Evolutionary conservation across 1,140 invertebrate species (phyloP), one percentile per base, ranked within the genome.

Genomic region (Lanistes nyassanus): DNA sequence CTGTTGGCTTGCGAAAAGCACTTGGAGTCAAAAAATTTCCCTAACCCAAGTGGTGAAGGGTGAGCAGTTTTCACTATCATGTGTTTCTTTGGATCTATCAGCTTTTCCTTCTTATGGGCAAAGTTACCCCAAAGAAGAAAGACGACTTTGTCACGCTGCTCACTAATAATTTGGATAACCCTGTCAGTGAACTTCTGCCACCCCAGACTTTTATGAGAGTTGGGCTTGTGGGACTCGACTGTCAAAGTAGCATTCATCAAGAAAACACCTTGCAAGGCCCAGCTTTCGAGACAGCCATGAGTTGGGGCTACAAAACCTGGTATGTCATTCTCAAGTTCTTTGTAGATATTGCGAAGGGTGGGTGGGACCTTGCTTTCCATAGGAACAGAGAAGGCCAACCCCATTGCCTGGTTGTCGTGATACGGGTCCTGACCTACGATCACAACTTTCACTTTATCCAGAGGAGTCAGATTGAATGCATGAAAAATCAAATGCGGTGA

Each of bases 61-160:
- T 94, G 93, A 53, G 91, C 90, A 47, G 89, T 86, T 84, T 91
- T 89, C 26, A 94, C 88, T 23, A 92, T 76, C 47, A 88, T 84
- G 83, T 93, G 92, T 77, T 91, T 91, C 42, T 87, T 90, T 84
- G 85, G 84, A 79, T 93, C 88, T 36, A 93, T 90, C n/a, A 91
- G 83, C 31, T 81, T 83, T 68, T 88, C 91, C 84, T 94, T 94
- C 79, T 92, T 93, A 77, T 93, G 92, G 6, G 93, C 93, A 86
- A 92, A 92, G 31, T 90, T 82, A 53, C 93, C 93, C 93, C 93
- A 94, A 7, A 94, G 84, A 5, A 94, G 84, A 81, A 94, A 94
- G 0, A 94, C 92, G 67, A 93, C 88, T n/a, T 89, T 87, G 9
- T 83, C 77, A n/a, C 79, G 78, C 47, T 82, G 39, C 3, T 81